Base-by-base conservation (phyloP, 2,113 vertebrate genomes). In the Rhea pennata region DNA sequence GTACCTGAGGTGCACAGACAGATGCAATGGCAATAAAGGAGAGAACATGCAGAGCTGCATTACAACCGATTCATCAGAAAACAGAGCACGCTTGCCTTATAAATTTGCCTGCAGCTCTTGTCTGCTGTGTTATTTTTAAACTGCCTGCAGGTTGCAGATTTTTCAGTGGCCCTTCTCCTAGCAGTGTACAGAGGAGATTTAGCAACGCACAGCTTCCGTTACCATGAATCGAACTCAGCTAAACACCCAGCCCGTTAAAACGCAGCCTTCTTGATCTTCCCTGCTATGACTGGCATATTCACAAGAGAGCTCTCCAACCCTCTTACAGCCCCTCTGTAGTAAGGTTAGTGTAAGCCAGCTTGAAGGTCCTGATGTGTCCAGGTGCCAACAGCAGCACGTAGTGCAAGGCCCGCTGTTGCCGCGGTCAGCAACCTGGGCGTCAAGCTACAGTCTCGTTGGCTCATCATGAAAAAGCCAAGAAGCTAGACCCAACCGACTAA, bases 51-150 rank as follows among this genome's bases (percentile, higher is more conserved):
- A 95, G 91, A 92, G 78, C 89, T 97, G 95, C 95, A 90, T 90
- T 74, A 90, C 94, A 93, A 90, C 92, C 54, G 42, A 67, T 86
- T 94, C 84, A 96, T 96, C 96, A 96, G 94, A 56, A 96, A 95
- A 74, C 95, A 96, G 93, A 94, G 91, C 96, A 96, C 56, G 89
- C 93, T 48, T 84, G 94, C 94, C 84, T 90, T 95, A 88, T 71
- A 77, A 56, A 91, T 96, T 92, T 94, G 89, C 94, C 91, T 93
- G 95, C 95, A 94, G 96, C 84, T 96, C 92, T 89, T 94, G 94
- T 95, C 94, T 93, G 87, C 89, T 92, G 87, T 90, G 92, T 95
- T 97, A 97, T 97, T 97, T 96, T 97, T 96, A 96, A 96, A 95
- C 89, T 90, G 91, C 91, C 93, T 96, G 94, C 91, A 97, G 95